A percentile compares a stretch with the other conserved stretches of the same genome.
Conservation (phyloP, 1,140 invertebrate genomes). For the Drosophila fuyamai region DNA sequence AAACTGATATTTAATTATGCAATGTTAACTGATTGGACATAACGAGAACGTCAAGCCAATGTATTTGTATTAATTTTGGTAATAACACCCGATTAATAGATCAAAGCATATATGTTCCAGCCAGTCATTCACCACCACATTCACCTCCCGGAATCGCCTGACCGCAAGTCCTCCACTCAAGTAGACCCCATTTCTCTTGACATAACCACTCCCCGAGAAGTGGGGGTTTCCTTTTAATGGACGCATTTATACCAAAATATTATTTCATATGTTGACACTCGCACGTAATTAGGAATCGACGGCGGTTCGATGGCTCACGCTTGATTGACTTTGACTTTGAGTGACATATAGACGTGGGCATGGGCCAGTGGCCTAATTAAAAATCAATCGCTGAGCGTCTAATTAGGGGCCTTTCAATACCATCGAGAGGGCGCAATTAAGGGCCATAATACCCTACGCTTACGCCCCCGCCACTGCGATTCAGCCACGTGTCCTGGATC, state of each 20-base stretch:
- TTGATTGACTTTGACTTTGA: constrained; percentile 64
- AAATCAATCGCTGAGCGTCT: constrained; percentile 69
- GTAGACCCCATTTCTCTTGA: not conserved
- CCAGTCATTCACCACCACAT: not conserved
- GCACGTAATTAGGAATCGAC: constrained; percentile 73
- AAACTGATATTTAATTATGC: no score
- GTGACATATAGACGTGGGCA: constrained; percentile 28
- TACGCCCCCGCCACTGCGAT: not conserved
- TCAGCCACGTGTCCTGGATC: constrained; percentile 63
- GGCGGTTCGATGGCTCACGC: constrained; percentile 25
- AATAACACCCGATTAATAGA: not conserved
- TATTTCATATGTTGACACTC: constrained; percentile 82
- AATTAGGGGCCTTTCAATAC: constrained; percentile 47
- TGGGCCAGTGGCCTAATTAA: constrained; percentile 59
- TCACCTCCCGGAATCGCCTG: not conserved
- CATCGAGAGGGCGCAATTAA: constrained; percentile 47
- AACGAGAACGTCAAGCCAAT: no score
- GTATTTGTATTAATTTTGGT: not conserved
- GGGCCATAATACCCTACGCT: constrained; percentile 26
- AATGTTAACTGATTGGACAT: no score
- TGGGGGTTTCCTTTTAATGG: constrained; percentile 35
- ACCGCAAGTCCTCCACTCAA: not conserved
- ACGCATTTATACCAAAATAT: constrained; percentile 70
- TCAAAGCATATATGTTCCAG: not conserved
- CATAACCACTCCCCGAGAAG: not conserved